A percentile compares a stretch with the other conserved stretches of the same genome.
Conservation (phyloP, 1,140 invertebrate species). For the Macrotrachela quadricornifera region DNA sequence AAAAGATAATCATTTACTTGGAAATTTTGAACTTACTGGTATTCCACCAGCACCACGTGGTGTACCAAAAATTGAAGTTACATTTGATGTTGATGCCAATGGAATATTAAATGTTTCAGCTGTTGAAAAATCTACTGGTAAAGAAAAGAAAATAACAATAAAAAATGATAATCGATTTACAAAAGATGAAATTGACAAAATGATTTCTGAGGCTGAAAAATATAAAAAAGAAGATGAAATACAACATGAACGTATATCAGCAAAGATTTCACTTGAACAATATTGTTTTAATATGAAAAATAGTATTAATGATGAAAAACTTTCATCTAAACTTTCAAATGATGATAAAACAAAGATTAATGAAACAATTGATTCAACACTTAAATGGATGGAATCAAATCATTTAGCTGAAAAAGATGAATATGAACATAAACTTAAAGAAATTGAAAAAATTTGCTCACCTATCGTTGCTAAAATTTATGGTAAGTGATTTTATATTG, state of each 20-base stretch:
- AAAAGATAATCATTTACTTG: conserved; percentile 65
- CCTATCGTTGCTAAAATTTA: conserved; percentile 18
- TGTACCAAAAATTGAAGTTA: conserved; percentile 42
- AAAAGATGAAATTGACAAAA: conserved; percentile 34
- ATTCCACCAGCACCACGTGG: conserved; percentile 43
- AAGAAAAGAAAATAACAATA: conserved; percentile 37
- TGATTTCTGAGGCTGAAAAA: conserved; percentile 37
- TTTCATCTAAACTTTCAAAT: conserved; percentile 45
- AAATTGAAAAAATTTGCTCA: conserved; percentile 19
- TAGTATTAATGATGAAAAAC: conserved; percentile 47
- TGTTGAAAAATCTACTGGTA: conserved; percentile 48
- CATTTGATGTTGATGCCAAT: conserved; percentile 56
- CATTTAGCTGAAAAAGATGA: conserved; percentile 30
- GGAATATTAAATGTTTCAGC: conserved; percentile 56
- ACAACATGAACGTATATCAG: conserved; percentile 16
- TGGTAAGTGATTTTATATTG: conserved; percentile 12
- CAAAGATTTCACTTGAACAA: conserved; percentile 19
- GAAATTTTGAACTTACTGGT: conserved; percentile 65
- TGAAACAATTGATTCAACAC: conserved; percentile 75
- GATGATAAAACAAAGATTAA: conserved; percentile 60
- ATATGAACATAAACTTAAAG: conserved; percentile 24
- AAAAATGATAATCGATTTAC: conserved; percentile 33
- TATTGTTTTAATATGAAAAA: conserved; percentile 76
- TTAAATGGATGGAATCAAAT: conserved; percentile 40
- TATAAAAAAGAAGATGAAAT: conserved; percentile 32